These are phyloP conservation scores for Drosophila bocki DNA, from an alignment of 1,140 invertebrate genomes.

Conservation along the genomic window DNA sequence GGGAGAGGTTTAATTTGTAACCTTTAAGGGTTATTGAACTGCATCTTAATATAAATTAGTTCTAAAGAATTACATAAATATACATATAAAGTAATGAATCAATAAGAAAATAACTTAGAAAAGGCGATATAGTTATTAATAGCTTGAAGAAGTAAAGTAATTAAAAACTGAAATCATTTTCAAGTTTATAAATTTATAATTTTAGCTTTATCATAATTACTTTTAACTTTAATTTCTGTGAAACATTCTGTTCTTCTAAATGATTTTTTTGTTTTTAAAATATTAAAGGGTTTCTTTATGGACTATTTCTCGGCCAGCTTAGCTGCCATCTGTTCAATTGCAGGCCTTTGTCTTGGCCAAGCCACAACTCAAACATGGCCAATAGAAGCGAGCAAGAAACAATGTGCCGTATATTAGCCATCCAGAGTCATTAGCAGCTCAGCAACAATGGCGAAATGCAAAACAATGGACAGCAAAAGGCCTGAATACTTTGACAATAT, in stretches of 20 bases:
- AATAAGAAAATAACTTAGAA: no score
- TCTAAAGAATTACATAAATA: background rate
- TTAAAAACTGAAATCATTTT: background rate
- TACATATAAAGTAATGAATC: background rate
- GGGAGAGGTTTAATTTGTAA: background rate
- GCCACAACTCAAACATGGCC: slow-evolving; percentile 65
- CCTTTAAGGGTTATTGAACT: background rate
- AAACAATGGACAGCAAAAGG: slow-evolving; percentile 26
- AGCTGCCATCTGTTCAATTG: slow-evolving; percentile 3
- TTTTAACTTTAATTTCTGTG: background rate
- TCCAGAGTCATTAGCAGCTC: slow-evolving; percentile 35
- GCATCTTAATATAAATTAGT: background rate
- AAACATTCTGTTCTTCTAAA: background rate
- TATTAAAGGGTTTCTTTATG: background rate
- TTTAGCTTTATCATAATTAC: background rate
- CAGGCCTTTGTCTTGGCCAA: slow-evolving; percentile 34
- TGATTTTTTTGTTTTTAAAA: background rate
- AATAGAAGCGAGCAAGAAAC: slow-evolving; percentile 21
- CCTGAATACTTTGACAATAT: slow-evolving; percentile 28
- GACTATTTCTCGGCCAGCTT: background rate
- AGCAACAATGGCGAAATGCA: slow-evolving; percentile 33
- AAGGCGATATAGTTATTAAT: background rate
- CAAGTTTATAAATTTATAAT: background rate
- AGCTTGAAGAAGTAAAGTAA: background rate
- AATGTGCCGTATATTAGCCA: slow-evolving; percentile 52